Conservation (phyloP, 2,888 invertebrate species). For the Tanypteryx hageni region DNA sequence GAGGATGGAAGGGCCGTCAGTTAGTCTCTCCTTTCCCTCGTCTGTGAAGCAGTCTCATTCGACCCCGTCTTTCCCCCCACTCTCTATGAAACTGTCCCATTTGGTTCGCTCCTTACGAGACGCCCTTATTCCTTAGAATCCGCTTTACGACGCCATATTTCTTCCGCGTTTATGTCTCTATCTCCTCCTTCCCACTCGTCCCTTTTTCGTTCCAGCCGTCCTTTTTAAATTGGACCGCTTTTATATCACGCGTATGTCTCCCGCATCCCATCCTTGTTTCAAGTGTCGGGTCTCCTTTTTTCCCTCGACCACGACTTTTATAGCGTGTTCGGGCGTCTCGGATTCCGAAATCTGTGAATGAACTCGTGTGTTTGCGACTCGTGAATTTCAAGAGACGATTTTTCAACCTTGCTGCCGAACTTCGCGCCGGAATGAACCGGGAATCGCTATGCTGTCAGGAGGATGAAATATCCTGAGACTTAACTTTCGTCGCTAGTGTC, state of each 20-base stretch:
- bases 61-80: background rate
- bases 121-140: no score
- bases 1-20: background rate
- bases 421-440: background rate
- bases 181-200: no score
- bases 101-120: no score
- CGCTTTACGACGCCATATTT: slow-evolving; percentile 35
- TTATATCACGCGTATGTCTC: background rate
- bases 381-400: background rate
- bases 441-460: no score
- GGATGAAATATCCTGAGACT: no score
- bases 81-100: background rate
- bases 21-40: background rate
- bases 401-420: background rate
- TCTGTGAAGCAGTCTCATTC: background rate
- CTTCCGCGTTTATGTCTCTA: slow-evolving; percentile 5
- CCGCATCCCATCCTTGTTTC: background rate
- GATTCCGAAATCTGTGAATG: no score
- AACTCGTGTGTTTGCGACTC: background rate
- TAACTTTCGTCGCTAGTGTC: no score
- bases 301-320: background rate
- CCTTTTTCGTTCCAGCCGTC: background rate
- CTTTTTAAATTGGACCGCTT: background rate
- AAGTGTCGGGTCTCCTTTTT: background rate
- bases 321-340: background rate